phyloP scores from a whole-genome alignment of 2,888 invertebrate species.

The Cataglyphis albicans region DNA sequence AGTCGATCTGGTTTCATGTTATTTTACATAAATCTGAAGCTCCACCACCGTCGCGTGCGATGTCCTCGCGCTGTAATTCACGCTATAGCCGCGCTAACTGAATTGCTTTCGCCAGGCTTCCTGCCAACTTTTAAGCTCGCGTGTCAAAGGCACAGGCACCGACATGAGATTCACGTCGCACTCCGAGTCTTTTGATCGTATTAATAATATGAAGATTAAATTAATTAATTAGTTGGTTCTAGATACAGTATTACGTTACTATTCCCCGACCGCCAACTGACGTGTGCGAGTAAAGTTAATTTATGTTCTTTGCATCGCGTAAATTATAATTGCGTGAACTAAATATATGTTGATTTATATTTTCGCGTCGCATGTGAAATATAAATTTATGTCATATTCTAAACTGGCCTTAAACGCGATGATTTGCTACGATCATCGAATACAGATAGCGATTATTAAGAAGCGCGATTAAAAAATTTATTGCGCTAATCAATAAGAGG shows the following conservation, averaged over 20 bases:
- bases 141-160: constrained; percentile 34
- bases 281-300: background rate
- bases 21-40: constrained; percentile 70
- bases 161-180: constrained; percentile 32
- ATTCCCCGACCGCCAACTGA: background rate
- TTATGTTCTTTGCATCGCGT: background rate
- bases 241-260: background rate
- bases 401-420: background rate
- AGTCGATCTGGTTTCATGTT: constrained; percentile 55
- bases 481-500: background rate
- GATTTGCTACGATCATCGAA: background rate
- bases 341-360: background rate
- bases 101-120: constrained; percentile 55
- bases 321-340: background rate
- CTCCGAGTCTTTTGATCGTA: constrained; percentile 10
- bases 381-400: background rate
- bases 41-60: constrained; percentile 45
- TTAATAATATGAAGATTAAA: constrained; percentile 31
- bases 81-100: constrained; percentile 57
- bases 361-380: background rate
- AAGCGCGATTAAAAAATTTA: background rate
- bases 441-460: background rate
- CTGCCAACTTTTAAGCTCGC: constrained; percentile 60
- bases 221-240: constrained; percentile 44
- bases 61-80: constrained; percentile 45